phyloP scores from a whole-genome alignment of 2,797 vertebrate species.

The Psittacula derbiana region DNA sequence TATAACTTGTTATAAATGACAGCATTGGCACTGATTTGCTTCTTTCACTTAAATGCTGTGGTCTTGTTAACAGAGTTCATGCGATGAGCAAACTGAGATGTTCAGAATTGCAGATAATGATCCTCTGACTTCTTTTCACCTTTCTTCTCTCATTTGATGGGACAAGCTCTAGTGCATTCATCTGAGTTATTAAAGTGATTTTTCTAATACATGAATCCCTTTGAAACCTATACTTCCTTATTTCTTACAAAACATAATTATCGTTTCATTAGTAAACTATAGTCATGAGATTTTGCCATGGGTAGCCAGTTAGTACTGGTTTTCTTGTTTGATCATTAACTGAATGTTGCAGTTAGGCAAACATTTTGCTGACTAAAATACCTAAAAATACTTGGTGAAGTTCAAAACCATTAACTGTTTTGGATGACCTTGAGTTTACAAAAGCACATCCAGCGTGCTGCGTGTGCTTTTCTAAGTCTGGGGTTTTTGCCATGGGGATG shows the following conservation, averaged over 20 bases:
- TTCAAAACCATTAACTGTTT: not conserved
- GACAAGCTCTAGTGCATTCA: not conserved
- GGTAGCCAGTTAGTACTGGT: not conserved
- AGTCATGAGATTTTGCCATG: not conserved
- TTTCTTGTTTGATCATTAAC: constrained; percentile 29
- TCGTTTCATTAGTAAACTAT: not conserved
- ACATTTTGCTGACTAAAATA: not conserved
- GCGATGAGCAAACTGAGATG: not conserved
- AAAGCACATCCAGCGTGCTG: not conserved
- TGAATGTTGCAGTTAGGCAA: not conserved
- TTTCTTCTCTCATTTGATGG: not conserved
- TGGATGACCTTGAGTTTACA: constrained; percentile 16
- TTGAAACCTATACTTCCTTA: not conserved
- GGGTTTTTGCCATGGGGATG: not conserved
- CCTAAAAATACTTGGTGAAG: not conserved
- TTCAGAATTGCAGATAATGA: not conserved
- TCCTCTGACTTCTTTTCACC: not conserved
- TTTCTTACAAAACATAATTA: not conserved
- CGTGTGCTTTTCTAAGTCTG: not conserved
- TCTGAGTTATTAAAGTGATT: not conserved
- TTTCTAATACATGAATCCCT: not conserved
- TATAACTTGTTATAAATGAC: not conserved
- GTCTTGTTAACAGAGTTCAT: not conserved
- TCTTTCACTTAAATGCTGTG: not conserved
- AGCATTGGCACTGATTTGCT: not conserved